Conservation (phyloP, 64 coral and sea anemone species). For the Montipora foliosa region DNA sequence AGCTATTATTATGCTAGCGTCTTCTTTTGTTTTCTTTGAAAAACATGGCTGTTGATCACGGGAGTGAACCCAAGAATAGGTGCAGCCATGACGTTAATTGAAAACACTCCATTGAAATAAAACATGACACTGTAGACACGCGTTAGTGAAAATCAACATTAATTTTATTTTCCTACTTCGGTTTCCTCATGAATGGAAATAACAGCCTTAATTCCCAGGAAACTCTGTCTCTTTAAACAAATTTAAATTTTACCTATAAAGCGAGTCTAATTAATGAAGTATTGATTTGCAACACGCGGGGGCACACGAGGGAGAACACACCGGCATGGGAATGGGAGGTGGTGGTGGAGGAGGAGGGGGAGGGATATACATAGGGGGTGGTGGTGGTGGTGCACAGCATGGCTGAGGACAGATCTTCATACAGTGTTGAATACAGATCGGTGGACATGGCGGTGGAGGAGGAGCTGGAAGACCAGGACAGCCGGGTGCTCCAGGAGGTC, state of each 20-base stretch:
- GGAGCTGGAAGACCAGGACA: conserved; percentile 89
- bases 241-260: neutral
- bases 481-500: conserved; percentile 83
- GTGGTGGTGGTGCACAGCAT: conserved; percentile 73
- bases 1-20: too few species aligned
- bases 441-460: conserved; percentile 90
- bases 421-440: conserved; percentile 98
- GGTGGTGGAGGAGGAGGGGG: too few species aligned
- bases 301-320: conserved; percentile 73
- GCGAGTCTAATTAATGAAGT: conserved; percentile 17
- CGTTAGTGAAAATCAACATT: conserved; percentile 11
- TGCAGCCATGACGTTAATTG: too few species aligned
- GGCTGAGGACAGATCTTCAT: conserved; percentile 91
- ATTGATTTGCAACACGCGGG: conserved; percentile 71
- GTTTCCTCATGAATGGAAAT: neutral
- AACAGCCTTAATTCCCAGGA: neutral
- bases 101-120: neutral
- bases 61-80: too few species aligned
- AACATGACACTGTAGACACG: neutral
- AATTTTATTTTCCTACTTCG: neutral
- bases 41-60: too few species aligned
- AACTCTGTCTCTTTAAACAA: neutral
- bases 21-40: too few species aligned
- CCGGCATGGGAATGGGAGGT: neutral
- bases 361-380: conserved; percentile 35